Percentiles rank a stretch among this genome's conserved stretches.
phyloP scores from a whole-genome alignment of 2,888 invertebrate species.

The Brenthis ino region DNA sequence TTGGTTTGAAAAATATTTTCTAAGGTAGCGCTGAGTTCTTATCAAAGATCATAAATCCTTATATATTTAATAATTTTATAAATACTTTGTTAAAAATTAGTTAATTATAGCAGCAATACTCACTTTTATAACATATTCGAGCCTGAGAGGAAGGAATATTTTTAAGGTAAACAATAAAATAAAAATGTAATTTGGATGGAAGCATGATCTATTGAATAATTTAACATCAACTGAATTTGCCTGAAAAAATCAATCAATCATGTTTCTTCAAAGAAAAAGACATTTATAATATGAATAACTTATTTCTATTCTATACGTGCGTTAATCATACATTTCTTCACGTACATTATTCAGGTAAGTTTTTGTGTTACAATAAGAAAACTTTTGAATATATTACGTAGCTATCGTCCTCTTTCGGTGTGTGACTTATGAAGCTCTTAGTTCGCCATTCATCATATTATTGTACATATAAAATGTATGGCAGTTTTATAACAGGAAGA shows the following conservation, averaged over 20 bases:
- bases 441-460: slow-evolving; percentile 27
- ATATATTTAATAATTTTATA: too few relatives aligned
- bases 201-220: too few relatives aligned
- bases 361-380: slow-evolving; percentile 17
- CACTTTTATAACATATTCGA: too few relatives aligned
- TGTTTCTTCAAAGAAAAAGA: background rate
- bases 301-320: background rate
- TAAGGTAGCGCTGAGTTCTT: too few relatives aligned
- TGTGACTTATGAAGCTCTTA: slow-evolving; percentile 30
- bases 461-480: slow-evolving; percentile 21
- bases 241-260: slow-evolving; percentile 2
- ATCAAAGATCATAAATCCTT: too few relatives aligned
- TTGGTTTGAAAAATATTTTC: too few relatives aligned
- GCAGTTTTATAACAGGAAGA: slow-evolving; percentile 18
- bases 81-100: too few relatives aligned
- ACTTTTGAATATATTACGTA: slow-evolving; percentile 29
- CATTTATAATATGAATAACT: background rate
- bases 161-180: too few relatives aligned
- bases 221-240: too few relatives aligned
- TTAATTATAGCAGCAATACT: too few relatives aligned
- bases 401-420: slow-evolving; percentile 18
- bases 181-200: too few relatives aligned
- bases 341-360: slow-evolving; percentile 18
- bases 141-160: too few relatives aligned
- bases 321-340: background rate